phyloP scores from a whole-genome alignment of 2,888 invertebrate species.

The Brenthis daphne region DNA sequence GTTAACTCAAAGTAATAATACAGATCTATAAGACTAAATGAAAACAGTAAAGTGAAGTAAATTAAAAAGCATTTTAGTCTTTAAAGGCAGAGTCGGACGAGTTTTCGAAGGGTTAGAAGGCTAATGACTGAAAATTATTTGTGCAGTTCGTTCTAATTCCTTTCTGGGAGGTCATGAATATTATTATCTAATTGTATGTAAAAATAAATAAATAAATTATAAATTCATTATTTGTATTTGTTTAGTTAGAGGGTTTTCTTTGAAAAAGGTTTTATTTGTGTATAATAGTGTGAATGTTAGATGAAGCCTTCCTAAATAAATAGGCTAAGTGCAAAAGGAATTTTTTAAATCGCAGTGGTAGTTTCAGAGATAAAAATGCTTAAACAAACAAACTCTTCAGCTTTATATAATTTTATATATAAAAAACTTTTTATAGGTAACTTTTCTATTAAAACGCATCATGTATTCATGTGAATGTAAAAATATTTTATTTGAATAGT shows the following conservation, averaged over 20 bases:
- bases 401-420: too few species aligned
- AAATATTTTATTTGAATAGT: background rate
- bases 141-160: conserved; percentile 14
- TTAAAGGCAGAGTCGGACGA: background rate
- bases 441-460: too few species aligned
- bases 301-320: too few species aligned
- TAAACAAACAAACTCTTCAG: too few species aligned
- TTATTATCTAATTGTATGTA: background rate
- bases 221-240: background rate
- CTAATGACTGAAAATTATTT: conserved; percentile 19
- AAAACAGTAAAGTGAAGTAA: background rate
- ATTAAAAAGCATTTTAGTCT: conserved; percentile 4
- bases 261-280: too few species aligned
- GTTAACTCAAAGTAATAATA: too few species aligned
- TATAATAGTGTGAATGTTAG: too few species aligned
- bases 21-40: too few species aligned
- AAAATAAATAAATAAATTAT: background rate
- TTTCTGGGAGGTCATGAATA: conserved; percentile 8
- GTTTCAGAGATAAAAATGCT: too few species aligned
- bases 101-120: conserved; percentile 15
- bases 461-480: background rate
- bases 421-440: too few species aligned
- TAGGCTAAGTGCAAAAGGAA: too few species aligned
- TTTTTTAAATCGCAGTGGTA: too few species aligned
- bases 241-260: background rate